These are phyloP conservation scores for Pseudorectes ferrugineus DNA, from an alignment of 2,113 vertebrate genomes.

Conservation along the genomic window DNA sequence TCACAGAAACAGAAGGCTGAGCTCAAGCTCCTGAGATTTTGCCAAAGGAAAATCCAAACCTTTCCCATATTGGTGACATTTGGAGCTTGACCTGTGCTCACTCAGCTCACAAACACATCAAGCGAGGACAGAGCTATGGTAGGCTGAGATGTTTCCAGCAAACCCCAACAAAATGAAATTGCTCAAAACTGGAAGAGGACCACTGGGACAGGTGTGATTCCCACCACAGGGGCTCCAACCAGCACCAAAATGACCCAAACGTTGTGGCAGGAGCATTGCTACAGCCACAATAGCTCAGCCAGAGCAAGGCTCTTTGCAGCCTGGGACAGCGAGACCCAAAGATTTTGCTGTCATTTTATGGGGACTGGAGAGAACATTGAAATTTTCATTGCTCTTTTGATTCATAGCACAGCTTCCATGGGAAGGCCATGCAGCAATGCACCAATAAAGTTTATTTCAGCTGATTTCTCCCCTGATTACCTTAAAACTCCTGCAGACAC, in stretches of 20 bases:
- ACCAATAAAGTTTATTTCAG: neutral
- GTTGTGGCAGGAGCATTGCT: neutral
- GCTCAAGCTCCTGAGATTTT: neutral
- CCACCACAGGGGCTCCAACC: neutral
- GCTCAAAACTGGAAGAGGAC: neutral
- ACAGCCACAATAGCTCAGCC: fast-evolving
- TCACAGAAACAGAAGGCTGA: neutral
- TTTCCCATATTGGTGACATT: neutral
- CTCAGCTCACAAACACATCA: neutral
- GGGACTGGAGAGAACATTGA: neutral
- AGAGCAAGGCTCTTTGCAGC: neutral
- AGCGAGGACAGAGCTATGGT: fast-evolving
- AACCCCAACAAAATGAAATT: neutral
- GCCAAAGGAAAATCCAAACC: neutral
- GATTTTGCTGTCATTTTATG: neutral
- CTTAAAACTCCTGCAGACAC: neutral
- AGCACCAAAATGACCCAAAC: neutral
- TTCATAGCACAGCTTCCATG: neutral
- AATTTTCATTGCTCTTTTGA: neutral
- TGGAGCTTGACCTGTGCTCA: neutral
- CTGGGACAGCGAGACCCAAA: neutral
- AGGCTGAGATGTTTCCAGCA: neutral
- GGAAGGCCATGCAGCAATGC: neutral
- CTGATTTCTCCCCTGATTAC: neutral
- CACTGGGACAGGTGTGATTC: fast-evolving